Evolutionary conservation across 2,888 invertebrate species (phyloP).

Genomic region (Aleiodes leptofemur): DNA sequence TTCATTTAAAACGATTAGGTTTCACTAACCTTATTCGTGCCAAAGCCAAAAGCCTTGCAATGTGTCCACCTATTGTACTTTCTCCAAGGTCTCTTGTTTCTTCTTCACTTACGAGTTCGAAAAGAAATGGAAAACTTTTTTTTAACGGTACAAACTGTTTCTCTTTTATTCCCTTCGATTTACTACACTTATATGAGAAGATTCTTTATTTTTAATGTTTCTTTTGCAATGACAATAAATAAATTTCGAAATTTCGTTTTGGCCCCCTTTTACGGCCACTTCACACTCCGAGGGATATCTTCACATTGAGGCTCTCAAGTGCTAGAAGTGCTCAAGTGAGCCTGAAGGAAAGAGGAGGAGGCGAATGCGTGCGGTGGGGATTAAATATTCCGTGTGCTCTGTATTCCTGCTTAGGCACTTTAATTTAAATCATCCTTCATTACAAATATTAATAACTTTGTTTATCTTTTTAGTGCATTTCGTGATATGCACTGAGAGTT

Average conservation of each 20-base stretch:
- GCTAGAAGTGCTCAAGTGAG: conserved; percentile 5
- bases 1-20: conserved; percentile 53
- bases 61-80: conserved; percentile 42
- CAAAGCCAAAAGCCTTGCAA: conserved; percentile 56
- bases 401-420: conserved; percentile 13
- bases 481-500: too few relatives aligned
- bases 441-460: too few relatives aligned
- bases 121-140: conserved; percentile 2
- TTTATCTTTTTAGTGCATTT: too few relatives aligned
- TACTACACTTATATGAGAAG: not conserved
- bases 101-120: conserved; percentile 23
- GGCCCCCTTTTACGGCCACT: not conserved
- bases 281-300: conserved; percentile 49
- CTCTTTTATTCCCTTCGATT: too few relatives aligned
- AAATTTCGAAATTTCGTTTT: not conserved
- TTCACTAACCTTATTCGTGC: conserved; percentile 69
- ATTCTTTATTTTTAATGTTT: not conserved
- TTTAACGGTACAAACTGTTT: too few relatives aligned
- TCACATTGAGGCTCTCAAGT: conserved; percentile 60
- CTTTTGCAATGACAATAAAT: not conserved
- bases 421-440: conserved; percentile 9
- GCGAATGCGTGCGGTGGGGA: conserved; percentile 7
- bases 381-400: conserved; percentile 21
- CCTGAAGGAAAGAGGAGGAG: conserved; percentile 8
- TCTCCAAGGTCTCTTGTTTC: conserved; percentile 42